Evolutionary conservation across 2,797 vertebrate genomes (phyloP).

Genomic region (Tenualosa thibaudeaui): DNA sequence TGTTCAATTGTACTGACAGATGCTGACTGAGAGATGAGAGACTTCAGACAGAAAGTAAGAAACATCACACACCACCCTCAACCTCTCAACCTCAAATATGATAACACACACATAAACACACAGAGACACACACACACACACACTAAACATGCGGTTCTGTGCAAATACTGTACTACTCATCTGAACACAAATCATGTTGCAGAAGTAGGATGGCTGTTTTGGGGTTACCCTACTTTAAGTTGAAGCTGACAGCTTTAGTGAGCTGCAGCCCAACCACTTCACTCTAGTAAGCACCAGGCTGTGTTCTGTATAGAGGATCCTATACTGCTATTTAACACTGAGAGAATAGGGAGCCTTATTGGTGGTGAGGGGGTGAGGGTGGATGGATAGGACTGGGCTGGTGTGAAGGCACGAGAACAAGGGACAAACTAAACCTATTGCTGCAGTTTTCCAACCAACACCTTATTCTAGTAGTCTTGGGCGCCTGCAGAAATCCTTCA

Average conservation of each 20-base stretch:
- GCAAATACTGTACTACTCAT: neutral
- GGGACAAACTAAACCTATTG: neutral
- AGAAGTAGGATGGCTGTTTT: neutral
- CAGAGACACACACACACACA: no score
- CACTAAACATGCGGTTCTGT: no score
- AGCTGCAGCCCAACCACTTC: neutral
- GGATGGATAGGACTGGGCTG: neutral
- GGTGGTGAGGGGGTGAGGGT: neutral
- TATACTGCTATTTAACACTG: neutral
- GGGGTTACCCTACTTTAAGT: slow-evolving; percentile 3
- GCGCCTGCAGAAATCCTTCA: slow-evolving; percentile 24
- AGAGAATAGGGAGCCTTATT: neutral
- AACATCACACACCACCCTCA: neutral
- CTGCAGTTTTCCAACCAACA: neutral
- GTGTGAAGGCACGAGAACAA: neutral
- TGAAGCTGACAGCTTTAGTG: neutral
- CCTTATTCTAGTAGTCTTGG: slow-evolving; percentile 31
- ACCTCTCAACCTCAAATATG: neutral
- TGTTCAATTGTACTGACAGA: neutral
- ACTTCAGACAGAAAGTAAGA: neutral
- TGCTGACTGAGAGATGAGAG: neutral
- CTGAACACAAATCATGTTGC: neutral
- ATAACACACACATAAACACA: neutral
- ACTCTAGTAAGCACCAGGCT: neutral
- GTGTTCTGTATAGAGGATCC: neutral